Percentiles rank a stretch among this genome's conserved stretches.
Conservation (phyloP, 2,888 invertebrate species). For the Dusona sp. region DNA sequence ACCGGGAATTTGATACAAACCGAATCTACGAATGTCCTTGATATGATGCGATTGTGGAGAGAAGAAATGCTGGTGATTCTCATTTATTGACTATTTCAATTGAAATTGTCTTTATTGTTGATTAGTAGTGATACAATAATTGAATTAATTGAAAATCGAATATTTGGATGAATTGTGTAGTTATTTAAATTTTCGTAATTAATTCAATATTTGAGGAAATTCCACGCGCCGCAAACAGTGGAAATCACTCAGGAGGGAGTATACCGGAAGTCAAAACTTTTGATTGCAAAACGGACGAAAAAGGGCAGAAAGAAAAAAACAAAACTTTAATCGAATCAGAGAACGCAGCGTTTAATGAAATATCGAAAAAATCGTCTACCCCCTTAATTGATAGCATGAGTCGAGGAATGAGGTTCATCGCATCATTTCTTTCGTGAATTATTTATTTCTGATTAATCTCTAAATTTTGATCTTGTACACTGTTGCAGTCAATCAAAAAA, state of each 20-base stretch:
- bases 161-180: background rate
- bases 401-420: constrained; percentile 45
- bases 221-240: constrained; percentile 11
- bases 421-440: background rate
- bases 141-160: background rate
- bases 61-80: constrained; percentile 80
- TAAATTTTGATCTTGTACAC: background rate
- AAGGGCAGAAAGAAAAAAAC: background rate
- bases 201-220: constrained; percentile 44
- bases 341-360: background rate
- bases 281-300: constrained; percentile 6
- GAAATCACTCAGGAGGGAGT: constrained; percentile 33
- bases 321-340: background rate
- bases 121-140: background rate
- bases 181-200: background rate
- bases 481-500: constrained; percentile 17
- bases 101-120: too few relatives aligned
- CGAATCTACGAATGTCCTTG: constrained; percentile 82
- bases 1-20: constrained; percentile 56
- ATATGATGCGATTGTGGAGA: constrained; percentile 84
- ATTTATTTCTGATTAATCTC: background rate
- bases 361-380: background rate
- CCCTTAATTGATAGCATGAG: constrained; percentile 13
- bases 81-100: background rate
- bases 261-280: constrained; percentile 25